phyloP scores from a whole-genome alignment of 1,140 invertebrate species.

The Panagrolaimus sp. region DNA sequence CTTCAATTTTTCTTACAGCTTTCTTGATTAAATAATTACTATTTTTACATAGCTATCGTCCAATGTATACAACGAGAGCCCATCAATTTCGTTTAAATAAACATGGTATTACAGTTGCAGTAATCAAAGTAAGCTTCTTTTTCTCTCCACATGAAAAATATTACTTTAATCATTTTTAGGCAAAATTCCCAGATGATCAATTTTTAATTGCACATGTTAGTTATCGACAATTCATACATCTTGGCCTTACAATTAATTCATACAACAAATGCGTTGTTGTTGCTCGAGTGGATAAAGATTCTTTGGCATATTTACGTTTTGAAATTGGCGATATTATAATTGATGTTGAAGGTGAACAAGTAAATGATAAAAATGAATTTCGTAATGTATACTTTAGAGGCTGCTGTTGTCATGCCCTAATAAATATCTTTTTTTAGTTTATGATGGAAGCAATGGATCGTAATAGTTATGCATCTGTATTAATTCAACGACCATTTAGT shows the following conservation, averaged over 20 bases:
- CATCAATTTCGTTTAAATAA: not conserved
- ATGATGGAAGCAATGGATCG: slow-evolving; percentile 5
- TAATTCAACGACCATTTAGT: not conserved
- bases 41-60: no score
- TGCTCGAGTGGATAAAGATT: not conserved
- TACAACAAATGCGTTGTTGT: not conserved
- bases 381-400: not conserved
- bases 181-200: slow-evolving; percentile 1
- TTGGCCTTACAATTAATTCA: not conserved
- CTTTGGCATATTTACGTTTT: not conserved
- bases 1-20: no score
- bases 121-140: not conserved
- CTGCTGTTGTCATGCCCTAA: no score
- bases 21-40: no score
- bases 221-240: not conserved
- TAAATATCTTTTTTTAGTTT: not conserved
- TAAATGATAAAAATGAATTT: slow-evolving; percentile 1
- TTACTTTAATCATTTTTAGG: not conserved
- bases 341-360: not conserved
- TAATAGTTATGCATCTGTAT: not conserved
- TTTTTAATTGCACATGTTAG: slow-evolving; percentile 1
- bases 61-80: not conserved
- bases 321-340: slow-evolving; percentile 6
- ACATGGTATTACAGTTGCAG: not conserved
- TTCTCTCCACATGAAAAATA: no score